Conservation (phyloP, 2,113 vertebrate genomes). For the Lepus europaeus region DNA sequence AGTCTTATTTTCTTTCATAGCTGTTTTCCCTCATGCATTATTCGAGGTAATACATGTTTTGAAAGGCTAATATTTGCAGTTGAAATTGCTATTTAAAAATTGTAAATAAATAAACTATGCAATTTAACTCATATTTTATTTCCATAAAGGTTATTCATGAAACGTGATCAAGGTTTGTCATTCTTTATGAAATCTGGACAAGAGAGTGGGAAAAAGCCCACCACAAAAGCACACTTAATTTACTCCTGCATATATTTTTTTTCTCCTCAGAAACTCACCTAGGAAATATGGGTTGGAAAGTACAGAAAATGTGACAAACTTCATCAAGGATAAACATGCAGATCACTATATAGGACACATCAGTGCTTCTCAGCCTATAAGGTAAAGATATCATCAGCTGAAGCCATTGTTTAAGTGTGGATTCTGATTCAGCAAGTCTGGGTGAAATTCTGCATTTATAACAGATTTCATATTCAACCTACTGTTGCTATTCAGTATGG, state of each 20-base stretch:
- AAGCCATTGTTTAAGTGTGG: not conserved
- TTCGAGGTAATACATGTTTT: not conserved
- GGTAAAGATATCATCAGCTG: not conserved
- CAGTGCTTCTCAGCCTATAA: not conserved
- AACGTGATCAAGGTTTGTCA: not conserved
- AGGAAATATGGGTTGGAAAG: not conserved
- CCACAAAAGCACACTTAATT: not conserved
- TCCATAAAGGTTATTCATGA: not conserved
- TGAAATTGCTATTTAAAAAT: not conserved
- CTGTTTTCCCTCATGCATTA: not conserved
- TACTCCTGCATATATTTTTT: not conserved
- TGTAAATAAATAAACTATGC: not conserved
- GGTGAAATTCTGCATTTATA: not conserved
- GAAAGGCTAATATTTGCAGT: not conserved
- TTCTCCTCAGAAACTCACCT: not conserved
- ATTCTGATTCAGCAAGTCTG: not conserved
- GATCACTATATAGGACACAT: not conserved
- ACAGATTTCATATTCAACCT: not conserved
- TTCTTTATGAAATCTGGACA: not conserved
- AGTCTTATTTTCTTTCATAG: not conserved
- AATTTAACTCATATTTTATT: not conserved
- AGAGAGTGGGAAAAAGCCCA: not conserved
- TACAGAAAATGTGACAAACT: not conserved
- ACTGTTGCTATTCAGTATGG: not conserved
- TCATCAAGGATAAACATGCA: not conserved